phyloP scores from a whole-genome alignment of 2,113 vertebrate genomes.

The Theristicus caerulescens region DNA sequence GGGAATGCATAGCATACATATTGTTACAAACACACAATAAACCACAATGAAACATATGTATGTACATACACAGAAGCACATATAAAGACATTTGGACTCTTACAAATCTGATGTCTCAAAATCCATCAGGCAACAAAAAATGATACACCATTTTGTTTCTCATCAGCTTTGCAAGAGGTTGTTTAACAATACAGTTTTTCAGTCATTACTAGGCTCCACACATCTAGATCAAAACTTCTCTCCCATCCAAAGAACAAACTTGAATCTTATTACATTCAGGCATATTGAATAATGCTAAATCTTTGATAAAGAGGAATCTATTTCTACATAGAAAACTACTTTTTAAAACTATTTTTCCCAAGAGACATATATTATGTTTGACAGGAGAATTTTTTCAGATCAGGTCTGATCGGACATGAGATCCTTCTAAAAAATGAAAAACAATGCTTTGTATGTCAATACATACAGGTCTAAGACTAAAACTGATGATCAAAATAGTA shows the following conservation, averaged over 20 bases:
- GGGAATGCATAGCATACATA: fast-evolving
- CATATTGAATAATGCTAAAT: not conserved
- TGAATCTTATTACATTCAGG: not conserved
- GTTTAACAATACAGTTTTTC: not conserved
- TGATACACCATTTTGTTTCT: not conserved
- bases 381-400: not conserved
- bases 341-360: not conserved
- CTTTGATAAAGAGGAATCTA: not conserved
- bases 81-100: not conserved
- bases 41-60: not conserved
- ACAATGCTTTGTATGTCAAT: not conserved
- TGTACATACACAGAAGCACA: fast-evolving
- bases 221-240: not conserved
- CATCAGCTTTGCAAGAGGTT: not conserved
- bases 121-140: not conserved
- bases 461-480: not conserved
- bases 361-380: not conserved
- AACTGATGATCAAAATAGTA: not conserved
- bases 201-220: not conserved
- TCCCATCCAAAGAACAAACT: not conserved
- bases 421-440: not conserved
- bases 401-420: not conserved
- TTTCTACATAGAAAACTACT: not conserved
- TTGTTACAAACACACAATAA: not conserved
- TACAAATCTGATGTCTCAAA: not conserved